Base-by-base conservation (phyloP, 2,888 invertebrate species). In the Corythucha ciliata region DNA sequence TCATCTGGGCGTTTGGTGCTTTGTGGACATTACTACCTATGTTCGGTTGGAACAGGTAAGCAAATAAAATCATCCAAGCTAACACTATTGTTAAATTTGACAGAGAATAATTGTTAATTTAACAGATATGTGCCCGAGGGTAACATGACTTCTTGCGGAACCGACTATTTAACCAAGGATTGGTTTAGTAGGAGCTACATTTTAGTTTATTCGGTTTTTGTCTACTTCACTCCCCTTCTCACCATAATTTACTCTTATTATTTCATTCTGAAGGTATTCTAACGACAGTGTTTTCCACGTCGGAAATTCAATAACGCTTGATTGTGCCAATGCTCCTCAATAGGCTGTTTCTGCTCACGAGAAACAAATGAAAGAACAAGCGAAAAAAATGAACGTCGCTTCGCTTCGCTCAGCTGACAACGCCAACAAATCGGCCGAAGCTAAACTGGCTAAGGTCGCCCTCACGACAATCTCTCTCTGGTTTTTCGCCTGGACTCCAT, bases 301-400 rank as follows among this genome's bases (percentile, higher is more conserved):
- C n/a, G n/a, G n/a, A n/a, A n/a, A n/a, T n/a, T n/a, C n/a, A n/a
- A n/a, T n/a, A n/a, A n/a, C n/a, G n/a, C n/a, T n/a, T n/a, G n/a
- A n/a, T n/a, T n/a, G n/a, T n/a, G n/a, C n/a, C n/a, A n/a, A n/a
- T n/a, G n/a, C n/a, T n/a, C n/a, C 14, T 34, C 29, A 14, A n/a
- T 65, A 82, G 76, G 87, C 87, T 59, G 87, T 87, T 54, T 74
- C 82, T 53, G 83, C 82, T 61, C 90, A 90, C 71, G 89, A 90
- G 69, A 86, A 80, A 64, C 76, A 75, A 34, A 87, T 90, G 85
- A 75, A 86, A 62, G 89, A 88, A 67, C 89, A 90, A 70, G 90
- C 90, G 47, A 89, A 89, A 70, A 90, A 90, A 71, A 90, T 90
- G 90, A 90, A 90, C 68, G 90, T 90, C 4, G 83, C 88, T 56